Conservation (phyloP, 1,140 invertebrate genomes). For the Coelopa frigida region DNA sequence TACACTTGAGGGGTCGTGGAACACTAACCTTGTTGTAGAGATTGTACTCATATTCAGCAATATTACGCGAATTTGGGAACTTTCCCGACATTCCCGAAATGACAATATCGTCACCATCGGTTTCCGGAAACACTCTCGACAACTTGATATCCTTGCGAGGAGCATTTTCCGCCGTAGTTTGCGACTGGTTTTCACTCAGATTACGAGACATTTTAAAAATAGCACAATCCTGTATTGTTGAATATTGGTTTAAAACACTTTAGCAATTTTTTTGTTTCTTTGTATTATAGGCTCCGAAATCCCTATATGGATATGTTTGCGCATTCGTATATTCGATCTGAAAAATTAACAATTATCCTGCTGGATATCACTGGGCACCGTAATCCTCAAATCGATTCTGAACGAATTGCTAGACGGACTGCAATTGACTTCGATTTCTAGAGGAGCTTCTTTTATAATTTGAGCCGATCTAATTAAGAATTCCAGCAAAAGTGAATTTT, state of each 20-base stretch:
- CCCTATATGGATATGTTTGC: no score
- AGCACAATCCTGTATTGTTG: no score
- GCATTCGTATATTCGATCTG: no score
- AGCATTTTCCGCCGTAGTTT: not conserved
- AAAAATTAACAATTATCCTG: not conserved
- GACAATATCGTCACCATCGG: constrained; percentile 68
- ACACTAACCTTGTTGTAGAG: constrained; percentile 61
- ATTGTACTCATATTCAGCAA: constrained; percentile 71
- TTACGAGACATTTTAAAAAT: no score
- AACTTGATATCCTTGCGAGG: constrained; percentile 15
- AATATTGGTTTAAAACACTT: no score
- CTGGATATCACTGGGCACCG: constrained; percentile 2
- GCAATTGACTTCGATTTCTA: constrained; percentile 23
- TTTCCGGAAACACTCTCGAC: constrained; percentile 29
- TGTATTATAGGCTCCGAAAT: no score
- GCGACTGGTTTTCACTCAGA: no score
- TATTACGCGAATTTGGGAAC: constrained; percentile 78
- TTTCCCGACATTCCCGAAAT: constrained; percentile 71
- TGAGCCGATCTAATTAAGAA: no score
- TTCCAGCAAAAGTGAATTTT: no score
- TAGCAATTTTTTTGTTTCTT: no score
- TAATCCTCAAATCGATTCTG: constrained; percentile 17
- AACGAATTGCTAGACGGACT: constrained; percentile 25
- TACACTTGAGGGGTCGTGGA: not conserved
- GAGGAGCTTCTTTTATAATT: constrained; percentile 28